Conservation (phyloP, 2,797 vertebrate species). For the Protosalanx chinensis region DNA sequence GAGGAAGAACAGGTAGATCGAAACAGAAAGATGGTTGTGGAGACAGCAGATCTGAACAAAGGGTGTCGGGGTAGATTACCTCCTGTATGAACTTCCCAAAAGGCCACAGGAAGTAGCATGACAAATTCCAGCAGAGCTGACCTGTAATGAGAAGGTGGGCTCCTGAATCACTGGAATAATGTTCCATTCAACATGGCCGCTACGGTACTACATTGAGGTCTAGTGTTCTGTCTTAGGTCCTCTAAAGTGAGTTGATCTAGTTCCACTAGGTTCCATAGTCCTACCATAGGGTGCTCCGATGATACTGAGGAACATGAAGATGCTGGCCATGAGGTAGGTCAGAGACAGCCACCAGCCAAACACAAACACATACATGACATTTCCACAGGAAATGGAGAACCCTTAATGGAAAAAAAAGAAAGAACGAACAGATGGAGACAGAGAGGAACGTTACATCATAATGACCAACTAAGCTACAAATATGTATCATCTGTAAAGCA, state of each 20-base stretch:
- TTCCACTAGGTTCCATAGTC: background rate
- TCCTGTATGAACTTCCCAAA: slow-evolving; percentile 80
- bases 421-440: slow-evolving; percentile 2
- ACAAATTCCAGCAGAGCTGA: slow-evolving; percentile 75
- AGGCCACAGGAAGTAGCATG: slow-evolving; percentile 82
- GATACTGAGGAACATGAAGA: slow-evolving; percentile 77
- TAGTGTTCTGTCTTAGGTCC: too few species aligned
- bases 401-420: slow-evolving; percentile 55
- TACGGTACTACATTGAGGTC: background rate
- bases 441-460: background rate
- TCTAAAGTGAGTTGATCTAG: background rate
- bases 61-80: slow-evolving; percentile 40
- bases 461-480: background rate
- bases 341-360: slow-evolving; percentile 88
- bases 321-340: slow-evolving; percentile 72
- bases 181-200: background rate
- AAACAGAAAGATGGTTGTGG: background rate
- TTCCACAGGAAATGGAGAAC: slow-evolving; percentile 76
- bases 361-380: slow-evolving; percentile 78
- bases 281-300: slow-evolving; percentile 77
- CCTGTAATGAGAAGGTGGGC: slow-evolving; percentile 51
- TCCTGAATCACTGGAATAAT: background rate
- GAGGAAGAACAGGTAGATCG: too few species aligned
- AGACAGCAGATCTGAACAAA: background rate
- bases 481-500: background rate